Evolutionary conservation across 2,113 vertebrate genomes (phyloP), one percentile per base, ranked within the genome.

Genomic region (Phasianus colchicus): DNA sequence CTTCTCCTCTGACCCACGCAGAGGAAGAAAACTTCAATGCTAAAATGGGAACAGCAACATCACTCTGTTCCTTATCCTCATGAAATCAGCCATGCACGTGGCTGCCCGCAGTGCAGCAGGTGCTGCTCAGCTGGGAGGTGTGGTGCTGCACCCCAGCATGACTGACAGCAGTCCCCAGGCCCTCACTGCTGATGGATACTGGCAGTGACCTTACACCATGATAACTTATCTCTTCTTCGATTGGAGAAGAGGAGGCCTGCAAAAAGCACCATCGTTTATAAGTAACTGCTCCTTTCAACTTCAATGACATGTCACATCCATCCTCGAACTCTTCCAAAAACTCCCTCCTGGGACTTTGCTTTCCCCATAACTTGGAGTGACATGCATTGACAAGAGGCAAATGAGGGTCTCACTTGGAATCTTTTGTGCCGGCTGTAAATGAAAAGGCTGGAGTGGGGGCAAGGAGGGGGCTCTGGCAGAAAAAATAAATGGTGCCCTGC

Each of bases 261-360:
- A 85, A 79, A 94, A 97, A 98, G 96, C 92, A 95, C 85, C 66
- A 16, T 90, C 12, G 18, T 88, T 97, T 91, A 83, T 95, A 97
- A 97, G 91, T 94, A 96, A 97, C 96, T 95, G 95, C 93, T 95
- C 93, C 95, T 98, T 98, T 97, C 97, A 97, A 70, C 92, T 97
- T 95, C 97, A 96, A 82, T 97, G 96, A 96, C 96, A 91, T 63
- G 83, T 95, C 85, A 54, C 89, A 97, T 97, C 97, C 94, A 96
- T 97, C 93, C 97, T 96, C 95, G 94, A 96, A 90, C 91, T 93
- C 95, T 88, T 92, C 89, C 92, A 96, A 96, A 97, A 96, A 89
- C 78, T 93, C 92, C 87, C 95, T 96, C 93, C 70, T 91, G 96
- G 96, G 96, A 96, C 87, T 76, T 67, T 30, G 42, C 87, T 61